Conservation (phyloP, 2,888 invertebrate genomes). For the Gortyna flavago region DNA sequence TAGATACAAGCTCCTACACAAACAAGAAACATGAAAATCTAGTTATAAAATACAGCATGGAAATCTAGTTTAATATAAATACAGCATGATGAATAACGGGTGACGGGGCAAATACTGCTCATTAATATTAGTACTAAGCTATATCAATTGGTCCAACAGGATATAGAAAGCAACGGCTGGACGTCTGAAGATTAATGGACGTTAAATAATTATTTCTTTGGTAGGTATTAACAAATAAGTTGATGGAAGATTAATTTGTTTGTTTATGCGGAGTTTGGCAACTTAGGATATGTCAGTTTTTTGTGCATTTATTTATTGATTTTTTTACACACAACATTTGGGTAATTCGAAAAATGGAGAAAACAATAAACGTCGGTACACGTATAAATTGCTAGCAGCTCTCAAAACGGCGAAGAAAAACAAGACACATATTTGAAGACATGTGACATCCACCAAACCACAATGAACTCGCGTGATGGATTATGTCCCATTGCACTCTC, state of each 20-base stretch:
- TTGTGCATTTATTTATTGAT: neutral
- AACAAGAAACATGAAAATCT: constrained; percentile 46
- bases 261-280: neutral
- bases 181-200: constrained; percentile 48
- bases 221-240: constrained; percentile 43
- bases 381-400: neutral
- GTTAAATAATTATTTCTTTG: constrained; percentile 49
- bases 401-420: neutral
- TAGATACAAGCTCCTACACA: neutral
- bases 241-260: constrained; percentile 29
- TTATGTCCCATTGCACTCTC: neutral
- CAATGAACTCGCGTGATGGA: too few species aligned
- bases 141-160: constrained; percentile 63
- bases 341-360: neutral
- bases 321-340: neutral
- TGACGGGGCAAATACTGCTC: constrained; percentile 62
- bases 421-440: neutral
- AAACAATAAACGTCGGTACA: too few species aligned
- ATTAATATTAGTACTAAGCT: constrained; percentile 58
- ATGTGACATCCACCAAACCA: too few species aligned
- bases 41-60: constrained; percentile 18
- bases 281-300: neutral
- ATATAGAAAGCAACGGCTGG: constrained; percentile 62
- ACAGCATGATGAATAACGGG: constrained; percentile 56
- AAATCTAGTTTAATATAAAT: constrained; percentile 29